phyloP scores from a whole-genome alignment of 2,113 vertebrate genomes.

The Notothenia rossii region DNA sequence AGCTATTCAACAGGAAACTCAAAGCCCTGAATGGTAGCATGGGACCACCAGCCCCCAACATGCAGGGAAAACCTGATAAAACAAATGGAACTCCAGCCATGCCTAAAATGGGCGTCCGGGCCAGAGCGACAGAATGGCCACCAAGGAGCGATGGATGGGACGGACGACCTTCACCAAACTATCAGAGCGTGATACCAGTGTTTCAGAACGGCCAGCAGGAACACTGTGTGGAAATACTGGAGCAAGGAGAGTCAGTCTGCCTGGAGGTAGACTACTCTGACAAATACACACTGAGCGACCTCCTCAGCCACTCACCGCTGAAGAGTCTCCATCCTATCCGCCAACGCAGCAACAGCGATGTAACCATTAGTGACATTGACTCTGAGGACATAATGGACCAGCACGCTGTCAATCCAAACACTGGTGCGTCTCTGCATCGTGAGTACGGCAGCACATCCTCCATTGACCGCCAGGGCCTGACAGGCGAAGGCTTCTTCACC shows the following conservation, averaged over 20 bases:
- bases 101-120: constrained; percentile 98
- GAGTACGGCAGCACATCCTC: constrained; percentile 98
- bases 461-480: constrained; percentile 94
- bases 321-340: constrained; percentile 93
- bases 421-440: constrained; percentile 92
- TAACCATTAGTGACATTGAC: constrained; percentile 98
- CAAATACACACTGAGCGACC: constrained; percentile 88
- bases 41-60: constrained; percentile 87
- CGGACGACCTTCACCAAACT: constrained; percentile 85
- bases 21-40: constrained; percentile 92
- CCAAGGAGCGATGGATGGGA: constrained; percentile 95
- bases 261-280: constrained; percentile 88
- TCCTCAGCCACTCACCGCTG: constrained; percentile 90
- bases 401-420: constrained; percentile 95
- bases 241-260: constrained; percentile 69
- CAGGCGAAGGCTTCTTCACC: constrained; percentile 91
- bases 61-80: constrained; percentile 87
- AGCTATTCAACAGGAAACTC: constrained; percentile 93
- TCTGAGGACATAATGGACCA: constrained; percentile 94
- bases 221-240: constrained; percentile 84
- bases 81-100: constrained; percentile 91
- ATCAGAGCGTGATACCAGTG: constrained; percentile 85
- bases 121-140: constrained; percentile 96
- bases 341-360: constrained; percentile 96
- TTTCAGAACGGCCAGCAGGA: constrained; percentile 91